Evolutionary conservation across 2,113 vertebrate genomes (phyloP), one percentile per base, ranked within the genome.

Genomic region (Thinocorus orbignyianus): DNA sequence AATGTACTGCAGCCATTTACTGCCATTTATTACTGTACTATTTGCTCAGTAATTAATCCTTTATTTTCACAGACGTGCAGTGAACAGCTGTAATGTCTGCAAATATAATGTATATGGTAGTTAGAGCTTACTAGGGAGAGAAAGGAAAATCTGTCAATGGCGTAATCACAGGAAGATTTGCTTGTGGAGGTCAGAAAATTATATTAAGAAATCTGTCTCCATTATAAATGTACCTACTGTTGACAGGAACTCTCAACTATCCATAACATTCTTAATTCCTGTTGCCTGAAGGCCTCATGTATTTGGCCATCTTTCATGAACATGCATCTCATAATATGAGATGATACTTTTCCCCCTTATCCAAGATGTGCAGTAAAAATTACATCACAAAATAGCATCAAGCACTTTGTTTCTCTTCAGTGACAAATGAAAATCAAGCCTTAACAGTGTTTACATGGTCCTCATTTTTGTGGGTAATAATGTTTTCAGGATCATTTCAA

Each of bases 11-110:
- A 90, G 72, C 62, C 80, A 86, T 86, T 92, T 83, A 83, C 62
- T 61, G 52, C 25, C 30, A 66, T 92, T 90, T 83, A 57, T 61
- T 93, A 73, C 71, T 61, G 30, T 44, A 46, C 42, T 66, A 26
- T 83, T 71, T 84, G 42, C 52, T 62, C 58, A 44, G 49, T 81
- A 82, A 94, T 92, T 87, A 90, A 92, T 87, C n/a, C 54, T 94
- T 84, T 92, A 54, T 92, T 94, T 94, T 88, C 79, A 54, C 57
- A 84, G 82, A 87, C 2, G 0, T 81, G 64, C 64, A 68, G 69
- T 58, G 64, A 95, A 76, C 48, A 72, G 58, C 48, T 92, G 60
- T 81, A 85, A 92, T 72, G 19, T 77, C 60, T 51, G 58, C 64
- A 92, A 85, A 81, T 85, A 73, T 17, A 80, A 81, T 85, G 64